Percentiles rank a stretch among this genome's conserved stretches.
phyloP scores from a whole-genome alignment of 2,888 invertebrate species.

The Apotomis turbidana region DNA sequence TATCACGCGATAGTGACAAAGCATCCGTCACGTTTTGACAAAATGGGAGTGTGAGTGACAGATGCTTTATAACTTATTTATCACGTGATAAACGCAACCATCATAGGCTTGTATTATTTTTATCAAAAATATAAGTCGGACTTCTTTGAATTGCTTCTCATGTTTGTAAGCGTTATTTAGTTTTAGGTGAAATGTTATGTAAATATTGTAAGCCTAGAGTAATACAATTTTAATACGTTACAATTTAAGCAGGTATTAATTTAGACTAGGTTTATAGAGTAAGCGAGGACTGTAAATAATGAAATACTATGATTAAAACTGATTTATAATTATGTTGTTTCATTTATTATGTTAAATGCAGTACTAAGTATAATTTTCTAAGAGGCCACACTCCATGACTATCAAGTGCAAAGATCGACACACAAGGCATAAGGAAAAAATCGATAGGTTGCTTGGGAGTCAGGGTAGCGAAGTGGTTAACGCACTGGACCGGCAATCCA shows the following conservation, averaged over 20 bases:
- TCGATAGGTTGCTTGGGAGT: too few relatives aligned
- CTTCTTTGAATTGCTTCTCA: slow-evolving; percentile 40
- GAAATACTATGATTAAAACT: slow-evolving; percentile 60
- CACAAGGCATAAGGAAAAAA: too few relatives aligned
- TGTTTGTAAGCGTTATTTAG: slow-evolving; percentile 77
- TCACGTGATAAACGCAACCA: too few relatives aligned
- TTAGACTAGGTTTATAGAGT: slow-evolving; percentile 48
- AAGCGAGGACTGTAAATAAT: slow-evolving; percentile 63
- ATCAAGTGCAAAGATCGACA: too few relatives aligned
- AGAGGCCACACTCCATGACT: too few relatives aligned
- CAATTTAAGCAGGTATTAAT: slow-evolving; percentile 50
- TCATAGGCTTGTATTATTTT: too few relatives aligned
- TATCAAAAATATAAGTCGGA: background rate
- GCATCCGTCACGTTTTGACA: too few relatives aligned
- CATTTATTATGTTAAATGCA: slow-evolving; percentile 12
- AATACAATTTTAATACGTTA: slow-evolving; percentile 46
- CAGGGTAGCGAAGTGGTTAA: too few relatives aligned
- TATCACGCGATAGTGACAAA: too few relatives aligned
- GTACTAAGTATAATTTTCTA: background rate
- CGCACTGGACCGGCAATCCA: too few relatives aligned
- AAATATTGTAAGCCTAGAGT: slow-evolving; percentile 63
- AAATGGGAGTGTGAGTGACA: too few relatives aligned
- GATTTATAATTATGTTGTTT: slow-evolving; percentile 58
- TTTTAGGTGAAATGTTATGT: slow-evolving; percentile 77
- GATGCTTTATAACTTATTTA: too few relatives aligned